Base-by-base conservation (phyloP, 2,888 invertebrate genomes). In the Baccha elongata region DNA sequence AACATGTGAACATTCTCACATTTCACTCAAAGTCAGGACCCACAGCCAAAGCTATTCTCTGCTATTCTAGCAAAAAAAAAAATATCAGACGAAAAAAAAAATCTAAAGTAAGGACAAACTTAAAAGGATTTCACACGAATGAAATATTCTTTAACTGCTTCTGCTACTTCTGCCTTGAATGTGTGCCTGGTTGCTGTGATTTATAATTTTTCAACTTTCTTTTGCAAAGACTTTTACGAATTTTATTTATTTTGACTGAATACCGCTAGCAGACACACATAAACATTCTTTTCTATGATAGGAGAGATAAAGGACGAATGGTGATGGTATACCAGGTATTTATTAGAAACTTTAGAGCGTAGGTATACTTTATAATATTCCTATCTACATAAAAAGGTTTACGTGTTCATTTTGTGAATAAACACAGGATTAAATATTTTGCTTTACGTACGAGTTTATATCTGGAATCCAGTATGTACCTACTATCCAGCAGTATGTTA, bases 1-100 rank as follows among this genome's bases (percentile, higher is more conserved):
- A 76, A 81, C 76, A 81, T 81, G 71, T 81, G 76, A 72, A 72
- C 71, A 72, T 76, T 81, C 81, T 81, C 81, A 83, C 81, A 83
- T 76, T 83, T 83, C 81, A 83, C 62, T 81, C 62, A 53, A 53
- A 60, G 48, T 37, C 71, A 58, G 71, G 29, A 67, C 21, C 37
- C 19, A 48, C 26, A 44, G 58, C 42, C 26, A 37, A 26, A 53
- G 35, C 11, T 21, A n/a, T 23, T 11, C 13, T 29, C 21, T 17
- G 23, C 40, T 8, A 8, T 15, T 8, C 53, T 19, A n/a, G 35
- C 11, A 15, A 35, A n/a, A 40, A 32, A 52, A 42, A 29, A 55
- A 44, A 53, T 10, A 21, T 7, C 11, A 4, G 4, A 11, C n/a
- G n/a, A 37, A 37, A 4, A 17, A 23, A 3, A 26, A 3, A 10